phyloP scores from a whole-genome alignment of 2,113 vertebrate genomes.

The Pteropus alecto region DNA sequence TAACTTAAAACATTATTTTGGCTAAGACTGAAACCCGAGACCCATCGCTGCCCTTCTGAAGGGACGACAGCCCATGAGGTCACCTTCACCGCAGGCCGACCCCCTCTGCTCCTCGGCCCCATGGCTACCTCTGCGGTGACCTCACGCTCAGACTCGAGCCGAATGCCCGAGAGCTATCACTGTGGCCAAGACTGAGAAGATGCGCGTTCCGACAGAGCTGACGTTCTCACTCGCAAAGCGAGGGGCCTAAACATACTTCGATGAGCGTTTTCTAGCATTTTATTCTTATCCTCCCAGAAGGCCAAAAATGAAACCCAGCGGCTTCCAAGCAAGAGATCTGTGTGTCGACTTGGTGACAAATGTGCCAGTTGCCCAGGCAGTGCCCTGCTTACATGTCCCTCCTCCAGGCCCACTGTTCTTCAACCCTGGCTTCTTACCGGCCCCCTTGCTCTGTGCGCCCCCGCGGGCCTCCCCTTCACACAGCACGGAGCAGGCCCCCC shows the following conservation, averaged over 20 bases:
- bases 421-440: accelerated
- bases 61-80: neutral
- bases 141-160: too few species aligned
- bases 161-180: neutral
- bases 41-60: neutral
- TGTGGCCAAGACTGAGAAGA: neutral
- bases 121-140: neutral
- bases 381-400: neutral
- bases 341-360: neutral
- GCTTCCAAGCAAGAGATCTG: neutral
- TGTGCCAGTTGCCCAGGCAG: accelerated
- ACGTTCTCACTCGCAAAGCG: neutral
- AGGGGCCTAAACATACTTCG: too few species aligned
- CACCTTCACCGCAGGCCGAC: neutral
- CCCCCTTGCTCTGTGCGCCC: neutral
- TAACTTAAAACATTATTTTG: neutral
- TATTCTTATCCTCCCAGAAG: neutral
- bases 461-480: neutral
- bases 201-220: neutral
- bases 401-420: neutral
- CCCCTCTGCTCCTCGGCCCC: neutral
- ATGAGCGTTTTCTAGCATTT: neutral
- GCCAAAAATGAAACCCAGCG: neutral
- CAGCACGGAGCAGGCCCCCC: neutral
- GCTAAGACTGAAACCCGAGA: neutral